phyloP scores from a whole-genome alignment of 2,888 invertebrate species.

The Sylvicola fuscatus region DNA sequence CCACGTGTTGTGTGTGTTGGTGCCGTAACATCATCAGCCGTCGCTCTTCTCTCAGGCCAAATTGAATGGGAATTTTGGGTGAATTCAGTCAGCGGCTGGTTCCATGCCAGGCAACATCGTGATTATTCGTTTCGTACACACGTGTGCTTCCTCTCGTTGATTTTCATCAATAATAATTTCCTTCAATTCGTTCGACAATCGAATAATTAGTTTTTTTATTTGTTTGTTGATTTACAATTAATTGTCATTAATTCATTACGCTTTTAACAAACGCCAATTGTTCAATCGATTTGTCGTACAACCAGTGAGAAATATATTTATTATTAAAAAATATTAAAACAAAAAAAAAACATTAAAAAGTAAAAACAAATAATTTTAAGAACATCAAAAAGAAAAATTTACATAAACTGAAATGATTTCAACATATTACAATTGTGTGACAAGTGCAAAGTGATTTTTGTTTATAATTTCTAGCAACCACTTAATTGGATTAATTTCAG shows the following conservation, averaged over 20 bases:
- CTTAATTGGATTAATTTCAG: background rate
- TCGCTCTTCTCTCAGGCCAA: slow-evolving; percentile 1
- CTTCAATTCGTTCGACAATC: no score
- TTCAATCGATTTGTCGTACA: background rate
- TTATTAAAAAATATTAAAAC: background rate
- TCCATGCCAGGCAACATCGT: slow-evolving; percentile 26
- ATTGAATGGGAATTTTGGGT: slow-evolving; percentile 2
- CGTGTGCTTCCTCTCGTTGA: slow-evolving; percentile 2
- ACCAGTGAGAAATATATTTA: background rate
- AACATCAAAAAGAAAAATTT: no score
- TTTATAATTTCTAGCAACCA: background rate
- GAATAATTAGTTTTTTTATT: no score
- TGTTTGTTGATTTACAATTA: no score
- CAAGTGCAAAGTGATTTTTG: slow-evolving; percentile 1
- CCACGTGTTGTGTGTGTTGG: background rate
- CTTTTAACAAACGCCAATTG: no score
- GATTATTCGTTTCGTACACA: slow-evolving; percentile 15
- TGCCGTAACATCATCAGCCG: background rate
- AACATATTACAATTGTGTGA: background rate
- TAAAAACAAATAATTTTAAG: no score
- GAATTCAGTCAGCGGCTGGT: slow-evolving; percentile 24
- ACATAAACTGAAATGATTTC: background rate
- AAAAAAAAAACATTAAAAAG: background rate
- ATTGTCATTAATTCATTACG: no score
- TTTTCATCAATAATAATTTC: no score